Conservation (phyloP, 2,797 vertebrate species). For the Rhodeus uyekii region DNA sequence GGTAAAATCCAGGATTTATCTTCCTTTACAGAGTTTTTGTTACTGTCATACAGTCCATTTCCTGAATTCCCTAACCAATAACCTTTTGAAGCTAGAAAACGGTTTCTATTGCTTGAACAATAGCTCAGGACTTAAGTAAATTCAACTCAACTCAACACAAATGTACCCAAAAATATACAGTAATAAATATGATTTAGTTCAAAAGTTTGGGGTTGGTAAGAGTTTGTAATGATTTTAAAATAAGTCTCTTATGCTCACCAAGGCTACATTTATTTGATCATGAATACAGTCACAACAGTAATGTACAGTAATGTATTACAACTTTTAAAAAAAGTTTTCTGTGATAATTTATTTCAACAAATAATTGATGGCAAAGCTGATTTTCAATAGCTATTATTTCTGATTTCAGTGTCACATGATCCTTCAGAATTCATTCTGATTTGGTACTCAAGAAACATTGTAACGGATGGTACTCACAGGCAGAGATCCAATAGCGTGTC, state of each 20-base stretch:
- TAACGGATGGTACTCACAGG: too few relatives aligned
- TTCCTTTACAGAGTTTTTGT: conserved; percentile 21
- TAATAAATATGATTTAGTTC: neutral
- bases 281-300: neutral
- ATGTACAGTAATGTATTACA: neutral
- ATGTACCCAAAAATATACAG: neutral
- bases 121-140: neutral
- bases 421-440: neutral
- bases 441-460: neutral
- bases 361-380: neutral
- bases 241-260: neutral
- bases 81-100: neutral
- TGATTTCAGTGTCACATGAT: neutral
- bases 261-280: neutral
- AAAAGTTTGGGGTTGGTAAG: neutral
- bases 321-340: neutral
- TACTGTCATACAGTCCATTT: conserved; percentile 17
- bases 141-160: neutral
- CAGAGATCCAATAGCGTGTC: too few relatives aligned
- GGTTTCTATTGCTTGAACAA: neutral
- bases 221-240: neutral
- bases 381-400: neutral
- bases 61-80: neutral
- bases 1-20: conserved; percentile 40
- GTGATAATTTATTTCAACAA: too few relatives aligned